A percentile compares a stretch with the other conserved stretches of the same genome.
Conservation (phyloP, 2,797 vertebrate species). For the Lacerta agilis region DNA sequence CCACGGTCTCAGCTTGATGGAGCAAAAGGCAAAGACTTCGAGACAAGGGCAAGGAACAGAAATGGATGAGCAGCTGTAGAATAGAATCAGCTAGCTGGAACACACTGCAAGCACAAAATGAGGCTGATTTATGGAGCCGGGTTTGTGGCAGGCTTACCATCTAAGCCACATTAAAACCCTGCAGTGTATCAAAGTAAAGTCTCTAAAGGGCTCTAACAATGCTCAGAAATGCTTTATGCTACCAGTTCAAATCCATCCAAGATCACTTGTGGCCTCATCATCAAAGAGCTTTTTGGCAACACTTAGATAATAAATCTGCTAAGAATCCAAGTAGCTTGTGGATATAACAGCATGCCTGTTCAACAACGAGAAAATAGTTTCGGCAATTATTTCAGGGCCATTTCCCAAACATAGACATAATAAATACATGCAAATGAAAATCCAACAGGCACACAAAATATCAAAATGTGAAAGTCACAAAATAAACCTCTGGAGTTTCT, state of each 20-base stretch:
- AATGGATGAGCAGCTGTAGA: neutral
- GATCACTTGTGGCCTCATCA: neutral
- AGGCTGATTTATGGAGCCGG: neutral
- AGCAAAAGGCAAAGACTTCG: neutral
- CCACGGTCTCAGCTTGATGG: neutral
- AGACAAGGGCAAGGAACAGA: neutral
- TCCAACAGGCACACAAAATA: neutral
- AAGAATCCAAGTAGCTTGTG: neutral
- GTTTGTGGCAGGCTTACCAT: neutral
- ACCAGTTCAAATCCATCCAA: slow-evolving; percentile 17
- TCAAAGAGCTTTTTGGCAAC: neutral
- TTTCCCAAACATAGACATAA: neutral
- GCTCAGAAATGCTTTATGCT: neutral
- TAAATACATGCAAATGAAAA: neutral
- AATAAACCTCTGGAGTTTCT: neutral
- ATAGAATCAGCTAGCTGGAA: neutral
- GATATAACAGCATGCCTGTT: neutral
- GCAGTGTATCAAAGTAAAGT: slow-evolving; percentile 10
- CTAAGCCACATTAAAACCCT: slow-evolving; percentile 16
- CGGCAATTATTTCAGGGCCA: neutral
- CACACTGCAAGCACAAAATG: neutral
- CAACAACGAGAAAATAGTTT: neutral
- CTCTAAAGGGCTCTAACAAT: neutral
- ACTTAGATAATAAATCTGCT: slow-evolving; percentile 13
- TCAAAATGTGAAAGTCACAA: neutral